Base-by-base conservation (phyloP, 2,113 vertebrate genomes). In the Setophaga kirtlandii region DNA sequence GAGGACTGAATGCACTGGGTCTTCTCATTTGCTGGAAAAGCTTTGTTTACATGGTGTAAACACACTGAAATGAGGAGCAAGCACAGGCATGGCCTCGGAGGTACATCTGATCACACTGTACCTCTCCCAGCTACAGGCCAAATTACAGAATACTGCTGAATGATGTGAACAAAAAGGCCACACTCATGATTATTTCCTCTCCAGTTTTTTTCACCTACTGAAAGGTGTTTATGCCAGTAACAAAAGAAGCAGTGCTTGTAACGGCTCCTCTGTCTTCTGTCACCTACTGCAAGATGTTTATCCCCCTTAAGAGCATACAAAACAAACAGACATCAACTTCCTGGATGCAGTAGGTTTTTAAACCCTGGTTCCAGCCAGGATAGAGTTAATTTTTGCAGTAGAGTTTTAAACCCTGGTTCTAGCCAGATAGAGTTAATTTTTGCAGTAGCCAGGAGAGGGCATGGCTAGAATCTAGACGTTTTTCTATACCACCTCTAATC, bases 291-390 rank as follows among this genome's bases (percentile, higher is more conserved):
- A 74, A 47, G 50, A 46, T 68, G 50, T 33, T 86, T 71, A 90
- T 33, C 58, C 47, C 63, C 77, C 65, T 8, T 33, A 77, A 92
- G 8, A 92, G 90, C 87, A 92, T 49, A 91, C 8, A 10, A 84
- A 94, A 67, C 65, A 87, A 92, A 83, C 49, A 87, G 65, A 90
- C 49, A 89, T 56, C 46, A 87, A 58, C 33, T 88, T 93, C 76
- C 90, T 87, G 37, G 50, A 94, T 35, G 78, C 11, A 84, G 15
- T 56, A 74, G 50, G 30, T 21, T 94, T 94, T 91, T 18, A 91
- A 93, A 90, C 20, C 13, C 28, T 39, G 20, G 9, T n/a, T 75
- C 46, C 14, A 39, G 69, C 28, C 68, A 82, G 23, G 39, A n/a
- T 7, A 59, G 37, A 63, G 44, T 81, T 50, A 46, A 67, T 52